Base-by-base conservation (phyloP, 2,797 vertebrate genomes). In the Cirrhinus molitorella region DNA sequence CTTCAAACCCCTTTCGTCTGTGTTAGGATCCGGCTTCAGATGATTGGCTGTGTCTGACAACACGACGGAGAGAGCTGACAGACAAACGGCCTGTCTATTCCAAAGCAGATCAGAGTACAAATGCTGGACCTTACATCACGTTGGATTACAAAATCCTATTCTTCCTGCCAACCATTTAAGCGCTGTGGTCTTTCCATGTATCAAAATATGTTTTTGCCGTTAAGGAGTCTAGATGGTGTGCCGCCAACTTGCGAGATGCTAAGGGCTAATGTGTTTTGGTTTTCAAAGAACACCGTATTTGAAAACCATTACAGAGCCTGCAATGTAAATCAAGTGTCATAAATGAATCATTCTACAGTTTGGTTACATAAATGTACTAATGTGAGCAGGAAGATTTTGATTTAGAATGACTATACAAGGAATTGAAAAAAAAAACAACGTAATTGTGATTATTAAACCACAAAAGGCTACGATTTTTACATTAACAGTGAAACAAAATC, bases 261-360 rank as follows among this genome's bases (percentile, higher is more conserved):
- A 43, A 71, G 70, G 78, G 67, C 76, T 45, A 61, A 89, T 82
- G 84, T 88, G 91, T 87, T 85, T 92, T 89, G 82, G 87, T 80
- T 91, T 83, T 86, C 86, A 91, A 68, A 85, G 90, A 21, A 90
- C 90, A 87, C 85, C 83, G 80, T 91, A 91, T 91, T 94, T 93
- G 89, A 93, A 43, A 79, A 76, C 63, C 75, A 87, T 83, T 83
- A 80, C 37, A 70, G 72, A 37, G 83, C 55, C 67, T 67, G 53
- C 47, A 55, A 66, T 70, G 73, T 81, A 89, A 78, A 84, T 34
- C 65, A 81, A 86, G 77, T 86, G 63, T 90, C 88, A 87, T 91
- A 89, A 91, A 89, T 88, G 87, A 84, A 43, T 51, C 85, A 86
- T 89, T 84, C 83, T 92, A 90, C 91, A 93, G 87, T 79, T 86